These are phyloP conservation scores for Anaspis maculata DNA, from an alignment of 2,888 invertebrate genomes.

Conservation along the genomic window DNA sequence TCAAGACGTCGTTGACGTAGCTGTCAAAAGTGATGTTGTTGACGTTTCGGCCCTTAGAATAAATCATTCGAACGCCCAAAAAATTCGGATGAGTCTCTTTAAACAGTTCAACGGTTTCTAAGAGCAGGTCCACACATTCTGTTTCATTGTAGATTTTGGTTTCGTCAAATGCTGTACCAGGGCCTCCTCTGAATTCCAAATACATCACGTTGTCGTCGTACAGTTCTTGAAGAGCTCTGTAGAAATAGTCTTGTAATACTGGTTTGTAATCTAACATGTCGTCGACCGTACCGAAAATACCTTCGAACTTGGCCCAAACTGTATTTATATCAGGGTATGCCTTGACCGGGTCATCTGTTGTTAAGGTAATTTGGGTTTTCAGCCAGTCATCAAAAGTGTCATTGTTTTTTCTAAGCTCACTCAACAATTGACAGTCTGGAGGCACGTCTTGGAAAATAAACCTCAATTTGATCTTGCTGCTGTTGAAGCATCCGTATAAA, in stretches of 20 bases:
- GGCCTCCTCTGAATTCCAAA: slow-evolving; percentile 49
- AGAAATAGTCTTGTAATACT: slow-evolving; percentile 48
- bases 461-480: not conserved
- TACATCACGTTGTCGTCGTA: slow-evolving; percentile 54
- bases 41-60: slow-evolving; percentile 49
- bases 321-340: slow-evolving; percentile 33
- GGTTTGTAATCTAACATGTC: slow-evolving; percentile 48
- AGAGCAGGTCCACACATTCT: slow-evolving; percentile 42
- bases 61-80: slow-evolving; percentile 52
- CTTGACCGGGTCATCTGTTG: slow-evolving; percentile 38
- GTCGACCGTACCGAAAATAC: slow-evolving; percentile 42
- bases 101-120: slow-evolving; percentile 46
- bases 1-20: slow-evolving; percentile 27
- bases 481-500: slow-evolving; percentile 40
- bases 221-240: slow-evolving; percentile 38
- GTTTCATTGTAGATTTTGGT: slow-evolving; percentile 43
- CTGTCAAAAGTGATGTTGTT: slow-evolving; percentile 26
- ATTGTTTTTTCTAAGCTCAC: slow-evolving; percentile 17
- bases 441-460: slow-evolving; percentile 21
- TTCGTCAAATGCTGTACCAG: too few relatives aligned
- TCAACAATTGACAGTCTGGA: slow-evolving; percentile 22
- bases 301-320: slow-evolving; percentile 47
- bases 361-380: slow-evolving; percentile 48
- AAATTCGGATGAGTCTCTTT: slow-evolving; percentile 49
- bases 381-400: slow-evolving; percentile 46